These are phyloP conservation scores for Apodemia mormo DNA, from an alignment of 2,888 invertebrate genomes.

Conservation along the genomic window DNA sequence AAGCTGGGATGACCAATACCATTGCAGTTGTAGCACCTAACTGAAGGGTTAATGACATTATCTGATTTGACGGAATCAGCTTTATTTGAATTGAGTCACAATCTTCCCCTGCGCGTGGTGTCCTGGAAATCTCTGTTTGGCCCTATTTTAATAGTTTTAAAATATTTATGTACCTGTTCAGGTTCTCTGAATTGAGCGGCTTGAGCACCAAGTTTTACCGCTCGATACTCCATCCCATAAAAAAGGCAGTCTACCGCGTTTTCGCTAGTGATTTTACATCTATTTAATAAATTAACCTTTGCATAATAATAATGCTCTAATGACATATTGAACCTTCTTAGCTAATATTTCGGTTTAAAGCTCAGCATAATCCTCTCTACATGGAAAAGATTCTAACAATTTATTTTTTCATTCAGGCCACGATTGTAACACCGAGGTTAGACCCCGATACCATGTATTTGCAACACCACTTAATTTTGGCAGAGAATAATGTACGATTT, in stretches of 20 bases:
- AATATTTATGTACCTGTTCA: background rate
- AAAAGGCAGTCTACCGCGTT: slow-evolving; percentile 33
- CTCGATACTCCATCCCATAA: slow-evolving; percentile 30
- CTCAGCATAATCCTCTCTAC: too few species aligned
- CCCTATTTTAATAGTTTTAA: background rate
- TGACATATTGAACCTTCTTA: slow-evolving; percentile 29
- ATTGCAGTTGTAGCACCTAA: background rate
- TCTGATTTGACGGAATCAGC: background rate
- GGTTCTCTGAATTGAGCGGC: background rate
- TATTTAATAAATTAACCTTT: slow-evolving; percentile 29
- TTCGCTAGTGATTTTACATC: slow-evolving; percentile 30
- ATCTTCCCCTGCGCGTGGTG: background rate
- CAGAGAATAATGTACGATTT: too few species aligned
- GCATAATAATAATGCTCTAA: slow-evolving; percentile 34
- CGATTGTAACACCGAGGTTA: too few species aligned
- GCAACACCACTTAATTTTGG: too few species aligned
- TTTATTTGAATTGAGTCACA: background rate
- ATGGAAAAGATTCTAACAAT: too few species aligned
- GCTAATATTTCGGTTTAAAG: too few species aligned
- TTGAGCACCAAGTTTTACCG: slow-evolving; percentile 27
- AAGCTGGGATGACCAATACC: background rate
- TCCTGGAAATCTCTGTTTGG: background rate
- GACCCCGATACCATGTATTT: too few species aligned
- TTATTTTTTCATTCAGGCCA: too few species aligned
- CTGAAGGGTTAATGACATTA: background rate